A percentile compares a stretch with the other conserved stretches of the same genome.
phyloP scores from a whole-genome alignment of 2,113 vertebrate species.

The Colistium nudipinnis region DNA sequence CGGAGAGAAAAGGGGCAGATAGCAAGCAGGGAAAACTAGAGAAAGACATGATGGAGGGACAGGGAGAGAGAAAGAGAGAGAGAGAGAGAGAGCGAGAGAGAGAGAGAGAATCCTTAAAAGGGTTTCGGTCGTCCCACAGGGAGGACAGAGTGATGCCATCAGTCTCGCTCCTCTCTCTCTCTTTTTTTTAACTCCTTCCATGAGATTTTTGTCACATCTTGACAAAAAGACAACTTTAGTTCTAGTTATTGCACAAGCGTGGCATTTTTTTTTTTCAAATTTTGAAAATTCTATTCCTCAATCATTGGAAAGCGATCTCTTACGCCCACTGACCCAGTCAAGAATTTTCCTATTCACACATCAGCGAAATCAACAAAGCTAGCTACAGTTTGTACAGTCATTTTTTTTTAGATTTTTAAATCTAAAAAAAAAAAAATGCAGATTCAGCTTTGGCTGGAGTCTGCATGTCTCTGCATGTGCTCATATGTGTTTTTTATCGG shows the following conservation, averaged over 20 bases:
- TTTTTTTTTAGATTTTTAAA: too few relatives aligned
- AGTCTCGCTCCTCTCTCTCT: constrained; percentile 34
- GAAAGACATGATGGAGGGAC: constrained; percentile 17
- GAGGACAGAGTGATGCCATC: constrained; percentile 53
- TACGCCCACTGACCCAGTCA: too few relatives aligned
- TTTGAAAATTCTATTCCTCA: too few relatives aligned
- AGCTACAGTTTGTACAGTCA: not conserved
- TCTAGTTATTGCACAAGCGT: not conserved
- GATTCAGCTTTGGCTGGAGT: constrained; percentile 31
- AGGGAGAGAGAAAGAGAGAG: constrained; percentile 34
- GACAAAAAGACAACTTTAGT: too few relatives aligned
- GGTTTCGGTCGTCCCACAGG: constrained; percentile 49
- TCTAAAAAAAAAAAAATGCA: constrained; percentile 10
- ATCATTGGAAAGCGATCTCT: too few relatives aligned
- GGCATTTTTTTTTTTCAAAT: too few relatives aligned
- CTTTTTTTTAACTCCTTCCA: constrained; percentile 8
- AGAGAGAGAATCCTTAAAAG: constrained; percentile 56
- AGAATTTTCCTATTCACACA: too few relatives aligned
- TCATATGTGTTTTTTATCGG: constrained; percentile 43
- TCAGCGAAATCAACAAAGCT: not conserved
- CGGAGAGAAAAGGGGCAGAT: constrained; percentile 11
- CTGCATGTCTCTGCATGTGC: constrained; percentile 28
- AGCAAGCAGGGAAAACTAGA: constrained; percentile 13
- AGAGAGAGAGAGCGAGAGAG: constrained; percentile 11
- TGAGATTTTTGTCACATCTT: constrained; percentile 27